Evolutionary conservation across 2,797 vertebrate species (phyloP).

Genomic region (Coranthus polyacanthus): DNA sequence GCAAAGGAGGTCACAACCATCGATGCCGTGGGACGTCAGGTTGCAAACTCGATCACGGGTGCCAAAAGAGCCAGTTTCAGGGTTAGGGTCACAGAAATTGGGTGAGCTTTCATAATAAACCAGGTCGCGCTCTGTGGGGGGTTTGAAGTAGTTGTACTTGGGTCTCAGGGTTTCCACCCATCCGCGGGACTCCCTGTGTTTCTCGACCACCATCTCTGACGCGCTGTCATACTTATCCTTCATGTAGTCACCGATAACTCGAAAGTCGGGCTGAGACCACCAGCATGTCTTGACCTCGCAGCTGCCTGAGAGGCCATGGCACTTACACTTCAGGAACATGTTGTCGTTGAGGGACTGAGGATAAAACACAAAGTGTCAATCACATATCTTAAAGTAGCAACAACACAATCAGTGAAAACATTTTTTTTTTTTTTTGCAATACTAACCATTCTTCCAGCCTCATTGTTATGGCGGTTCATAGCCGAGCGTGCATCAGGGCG

Average conservation of each 20-base stretch:
- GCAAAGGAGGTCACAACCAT: conserved; percentile 97
- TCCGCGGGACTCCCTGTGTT: conserved; percentile 95
- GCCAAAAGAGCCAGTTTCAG: conserved; percentile 95
- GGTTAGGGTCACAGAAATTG: conserved; percentile 97
- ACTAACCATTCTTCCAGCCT: conserved; percentile 93
- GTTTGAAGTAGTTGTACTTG: conserved; percentile 97
- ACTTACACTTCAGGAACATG: conserved; percentile 98
- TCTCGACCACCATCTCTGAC: conserved; percentile 98
- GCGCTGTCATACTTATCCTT: conserved; percentile 99
- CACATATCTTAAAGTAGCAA: conserved; percentile 2
- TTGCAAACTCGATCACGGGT: conserved; percentile 95
- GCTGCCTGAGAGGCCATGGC: conserved; percentile 96
- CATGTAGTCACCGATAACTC: conserved; percentile 95
- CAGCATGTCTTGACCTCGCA: conserved; percentile 99
- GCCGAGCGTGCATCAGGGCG: conserved; percentile 95
- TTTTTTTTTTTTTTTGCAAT: not conserved
- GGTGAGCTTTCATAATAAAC: conserved; percentile 97
- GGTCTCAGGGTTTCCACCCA: conserved; percentile 98
- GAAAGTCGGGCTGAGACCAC: conserved; percentile 98
- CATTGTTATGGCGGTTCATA: conserved; percentile 99
- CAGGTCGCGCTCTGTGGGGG: conserved; percentile 94
- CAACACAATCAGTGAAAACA: conserved; percentile 3
- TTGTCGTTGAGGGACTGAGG: conserved; percentile 93
- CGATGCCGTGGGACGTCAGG: conserved; percentile 95
- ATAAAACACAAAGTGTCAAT: conserved; percentile 1